These are phyloP conservation scores for Clarias batrachus DNA, from an alignment of 2,113 vertebrate genomes.

Conservation along the genomic window DNA sequence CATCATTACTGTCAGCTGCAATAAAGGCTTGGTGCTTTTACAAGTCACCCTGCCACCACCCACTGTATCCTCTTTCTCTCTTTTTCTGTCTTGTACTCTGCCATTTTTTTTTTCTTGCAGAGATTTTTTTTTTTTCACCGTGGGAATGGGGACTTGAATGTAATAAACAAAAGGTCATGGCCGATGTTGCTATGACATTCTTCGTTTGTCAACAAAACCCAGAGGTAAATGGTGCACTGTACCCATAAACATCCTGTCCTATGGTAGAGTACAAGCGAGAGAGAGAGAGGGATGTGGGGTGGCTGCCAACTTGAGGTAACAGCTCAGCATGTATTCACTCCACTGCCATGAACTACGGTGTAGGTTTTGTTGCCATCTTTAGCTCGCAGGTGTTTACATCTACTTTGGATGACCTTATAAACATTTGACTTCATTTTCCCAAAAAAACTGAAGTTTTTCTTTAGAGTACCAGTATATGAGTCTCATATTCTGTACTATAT, in stretches of 20 bases:
- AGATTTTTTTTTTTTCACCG: neutral
- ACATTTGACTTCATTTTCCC: neutral
- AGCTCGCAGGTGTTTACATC: conserved; percentile 1
- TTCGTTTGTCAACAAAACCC: conserved; percentile 62
- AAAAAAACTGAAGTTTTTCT: neutral
- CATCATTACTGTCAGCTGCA: conserved; percentile 61
- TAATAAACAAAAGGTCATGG: conserved; percentile 52
- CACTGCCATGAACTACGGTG: neutral
- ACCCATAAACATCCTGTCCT: conserved; percentile 62
- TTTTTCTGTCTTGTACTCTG: conserved; percentile 15
- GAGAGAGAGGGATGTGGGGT: conserved; percentile 22
- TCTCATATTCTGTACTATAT: neutral
- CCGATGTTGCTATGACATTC: conserved; percentile 59
- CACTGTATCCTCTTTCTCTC: conserved; percentile 36
- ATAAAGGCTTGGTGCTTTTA: conserved; percentile 54
- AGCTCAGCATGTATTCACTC: neutral
- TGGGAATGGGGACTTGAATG: conserved; percentile 47
- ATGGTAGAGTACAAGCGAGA: conserved; percentile 15
- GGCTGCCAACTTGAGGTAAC: conserved; percentile 28
- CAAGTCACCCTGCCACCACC: conserved; percentile 38
- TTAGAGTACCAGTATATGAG: neutral
- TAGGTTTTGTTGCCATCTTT: neutral
- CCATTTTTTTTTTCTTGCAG: neutral
- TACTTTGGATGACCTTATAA: neutral
- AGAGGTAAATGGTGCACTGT: conserved; percentile 56